Evolutionary conservation across 2,888 invertebrate genomes (phyloP).

Genomic region (Metellina segmentata): DNA sequence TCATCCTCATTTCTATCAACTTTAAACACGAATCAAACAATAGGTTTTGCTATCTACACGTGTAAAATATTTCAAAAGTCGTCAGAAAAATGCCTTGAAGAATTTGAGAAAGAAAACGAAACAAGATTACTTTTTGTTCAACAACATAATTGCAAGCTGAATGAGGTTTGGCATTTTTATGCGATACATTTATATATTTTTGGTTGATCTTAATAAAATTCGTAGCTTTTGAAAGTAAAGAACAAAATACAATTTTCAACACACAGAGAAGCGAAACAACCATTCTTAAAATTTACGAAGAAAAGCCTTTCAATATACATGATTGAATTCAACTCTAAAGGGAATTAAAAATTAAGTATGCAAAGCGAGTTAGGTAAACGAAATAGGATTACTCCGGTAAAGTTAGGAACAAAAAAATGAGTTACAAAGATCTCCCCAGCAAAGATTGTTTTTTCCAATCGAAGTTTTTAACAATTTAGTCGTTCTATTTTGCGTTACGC

Average conservation of each 20-base stretch:
- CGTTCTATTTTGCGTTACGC: not conserved
- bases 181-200: not conserved
- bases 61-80: too few relatives aligned
- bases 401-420: not conserved
- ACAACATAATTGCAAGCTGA: too few relatives aligned
- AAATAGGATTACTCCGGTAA: not conserved
- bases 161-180: too few relatives aligned
- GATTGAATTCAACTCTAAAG: not conserved
- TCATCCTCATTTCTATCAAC: too few relatives aligned
- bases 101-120: too few relatives aligned
- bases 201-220: not conserved
- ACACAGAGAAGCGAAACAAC: not conserved
- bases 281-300: not conserved
- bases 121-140: too few relatives aligned
- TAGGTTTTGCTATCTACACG: too few relatives aligned
- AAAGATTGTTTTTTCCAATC: not conserved
- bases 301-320: not conserved
- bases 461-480: not conserved
- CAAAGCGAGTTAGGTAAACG: not conserved
- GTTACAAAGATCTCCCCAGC: not conserved
- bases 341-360: slow-evolving; percentile 1
- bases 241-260: not conserved
- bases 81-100: too few relatives aligned
- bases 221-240: not conserved
- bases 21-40: too few relatives aligned